Evolutionary conservation across 2,888 invertebrate species (phyloP).

Genomic region (Xanthorhoe spadicearia): DNA sequence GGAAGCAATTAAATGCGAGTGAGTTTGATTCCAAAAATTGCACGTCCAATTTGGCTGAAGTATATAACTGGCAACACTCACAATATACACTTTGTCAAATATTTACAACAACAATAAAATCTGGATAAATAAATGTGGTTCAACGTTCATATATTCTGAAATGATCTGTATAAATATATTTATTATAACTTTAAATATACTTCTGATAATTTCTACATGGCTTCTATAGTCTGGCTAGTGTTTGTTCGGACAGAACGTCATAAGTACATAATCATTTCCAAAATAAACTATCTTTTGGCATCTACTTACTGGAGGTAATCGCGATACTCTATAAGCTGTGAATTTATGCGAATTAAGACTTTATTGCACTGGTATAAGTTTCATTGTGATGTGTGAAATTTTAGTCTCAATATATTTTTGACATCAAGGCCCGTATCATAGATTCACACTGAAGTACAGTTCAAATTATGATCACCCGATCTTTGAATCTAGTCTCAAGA

Average conservation of each 20-base stretch:
- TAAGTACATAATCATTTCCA: constrained; percentile 16
- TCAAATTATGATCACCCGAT: too few relatives aligned
- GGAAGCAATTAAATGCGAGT: too few relatives aligned
- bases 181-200: constrained; percentile 24
- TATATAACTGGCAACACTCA: constrained; percentile 35
- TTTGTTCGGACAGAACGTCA: constrained; percentile 25
- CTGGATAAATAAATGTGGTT: constrained; percentile 28
- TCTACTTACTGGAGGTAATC: constrained; percentile 32
- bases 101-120: constrained; percentile 46
- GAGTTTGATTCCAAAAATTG: too few relatives aligned
- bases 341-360: constrained; percentile 14
- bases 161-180: constrained; percentile 33
- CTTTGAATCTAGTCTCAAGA: too few relatives aligned
- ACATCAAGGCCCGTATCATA: not conserved
- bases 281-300: constrained; percentile 35
- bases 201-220: constrained; percentile 10
- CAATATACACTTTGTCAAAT: constrained; percentile 32
- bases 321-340: constrained; percentile 27
- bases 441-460: too few relatives aligned
- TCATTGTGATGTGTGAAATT: constrained; percentile 13
- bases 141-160: constrained; percentile 28
- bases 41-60: too few relatives aligned
- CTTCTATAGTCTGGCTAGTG: constrained; percentile 12
- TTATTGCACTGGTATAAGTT: constrained; percentile 18
- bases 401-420: not conserved